phyloP scores from a whole-genome alignment of 2,797 vertebrate genomes.

The Ctenopoma multispine region DNA sequence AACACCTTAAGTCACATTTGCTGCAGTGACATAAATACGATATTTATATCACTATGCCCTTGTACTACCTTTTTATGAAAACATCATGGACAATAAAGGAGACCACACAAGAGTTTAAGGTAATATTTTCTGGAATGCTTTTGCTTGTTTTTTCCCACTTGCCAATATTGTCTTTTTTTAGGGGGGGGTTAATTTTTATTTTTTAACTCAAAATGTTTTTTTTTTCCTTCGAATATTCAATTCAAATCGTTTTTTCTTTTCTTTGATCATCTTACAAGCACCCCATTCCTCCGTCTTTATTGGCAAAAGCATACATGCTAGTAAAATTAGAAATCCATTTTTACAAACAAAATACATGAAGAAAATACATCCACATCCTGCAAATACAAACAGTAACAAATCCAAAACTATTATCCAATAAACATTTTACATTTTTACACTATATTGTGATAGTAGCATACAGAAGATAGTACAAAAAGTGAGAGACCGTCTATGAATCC shows the following conservation, averaged over 20 bases:
- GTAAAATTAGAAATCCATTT: slow-evolving; percentile 95
- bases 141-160: slow-evolving; percentile 54
- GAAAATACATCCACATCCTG: slow-evolving; percentile 99
- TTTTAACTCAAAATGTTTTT: slow-evolving; percentile 55
- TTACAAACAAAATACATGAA: slow-evolving; percentile 94
- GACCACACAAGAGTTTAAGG: slow-evolving; percentile 82
- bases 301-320: slow-evolving; percentile 99
- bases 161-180: slow-evolving; percentile 69
- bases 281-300: slow-evolving; percentile 98
- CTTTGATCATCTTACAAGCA: slow-evolving; percentile 63
- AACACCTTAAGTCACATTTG: too few species aligned
- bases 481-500: slow-evolving; percentile 52
- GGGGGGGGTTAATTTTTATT: slow-evolving; percentile 40
- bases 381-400: slow-evolving; percentile 99
- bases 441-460: slow-evolving; percentile 73
- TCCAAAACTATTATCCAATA: slow-evolving; percentile 88
- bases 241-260: slow-evolving; percentile 51
- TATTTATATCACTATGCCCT: too few species aligned
- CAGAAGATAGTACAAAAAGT: slow-evolving; percentile 74
- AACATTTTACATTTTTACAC: slow-evolving; percentile 93
- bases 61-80: neutral
- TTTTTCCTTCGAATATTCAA: slow-evolving; percentile 60
- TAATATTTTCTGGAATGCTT: slow-evolving; percentile 92
- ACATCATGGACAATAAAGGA: slow-evolving; percentile 52
- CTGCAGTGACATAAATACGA: too few species aligned